These are phyloP conservation scores for Caloenas nicobarica DNA, from an alignment of 2,113 vertebrate genomes.

Conservation along the genomic window DNA sequence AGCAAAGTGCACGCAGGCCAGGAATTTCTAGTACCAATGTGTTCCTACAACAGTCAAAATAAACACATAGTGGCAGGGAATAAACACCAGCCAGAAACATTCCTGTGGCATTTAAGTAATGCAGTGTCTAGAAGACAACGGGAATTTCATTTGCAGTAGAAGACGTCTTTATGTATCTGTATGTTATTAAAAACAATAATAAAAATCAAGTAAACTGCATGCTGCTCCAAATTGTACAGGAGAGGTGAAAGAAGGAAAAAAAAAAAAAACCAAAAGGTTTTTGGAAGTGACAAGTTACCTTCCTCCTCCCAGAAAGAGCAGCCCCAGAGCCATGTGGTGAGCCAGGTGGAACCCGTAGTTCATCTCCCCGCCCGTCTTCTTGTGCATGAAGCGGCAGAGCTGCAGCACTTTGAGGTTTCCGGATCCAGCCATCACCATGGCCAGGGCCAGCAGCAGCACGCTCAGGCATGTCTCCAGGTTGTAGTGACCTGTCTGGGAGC, in stretches of 20 bases:
- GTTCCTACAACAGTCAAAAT: neutral
- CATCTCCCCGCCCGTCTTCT: conserved; percentile 94
- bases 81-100: neutral
- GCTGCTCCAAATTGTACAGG: neutral
- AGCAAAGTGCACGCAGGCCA: neutral
- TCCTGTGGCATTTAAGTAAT: neutral
- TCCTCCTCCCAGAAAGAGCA: conserved; percentile 95
- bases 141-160: neutral
- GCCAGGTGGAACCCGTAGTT: conserved; percentile 99
- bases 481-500: conserved; percentile 87
- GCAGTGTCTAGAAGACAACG: neutral
- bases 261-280: no score
- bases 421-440: conserved; percentile 97
- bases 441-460: conserved; percentile 90
- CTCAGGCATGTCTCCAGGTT: conserved; percentile 93
- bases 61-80: neutral
- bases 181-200: neutral
- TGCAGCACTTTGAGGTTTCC: conserved; percentile 93
- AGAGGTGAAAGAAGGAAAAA: neutral
- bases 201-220: neutral
- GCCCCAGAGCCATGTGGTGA: conserved; percentile 95
- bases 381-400: conserved; percentile 95
- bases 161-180: rapidly evolving
- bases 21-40: neutral
- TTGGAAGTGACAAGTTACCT: conserved; percentile 76